A percentile compares a stretch with the other conserved stretches of the same genome.
phyloP scores from a whole-genome alignment of 2,113 vertebrate genomes.

The Sarotherodon lohbergeri region DNA sequence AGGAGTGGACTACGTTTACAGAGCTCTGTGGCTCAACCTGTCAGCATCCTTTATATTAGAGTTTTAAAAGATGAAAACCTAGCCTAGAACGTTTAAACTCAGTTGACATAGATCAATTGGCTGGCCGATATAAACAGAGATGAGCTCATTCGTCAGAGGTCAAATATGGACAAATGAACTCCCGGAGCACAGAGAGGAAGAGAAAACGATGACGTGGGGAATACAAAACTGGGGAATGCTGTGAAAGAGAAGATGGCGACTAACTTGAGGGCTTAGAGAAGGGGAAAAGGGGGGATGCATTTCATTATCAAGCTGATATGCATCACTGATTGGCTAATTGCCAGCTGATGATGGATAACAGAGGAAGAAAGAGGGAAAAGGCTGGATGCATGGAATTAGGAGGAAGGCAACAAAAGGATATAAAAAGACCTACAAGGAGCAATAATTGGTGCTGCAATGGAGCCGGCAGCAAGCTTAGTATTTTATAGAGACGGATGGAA shows the following conservation, averaged over 20 bases:
- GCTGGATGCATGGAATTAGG: neutral
- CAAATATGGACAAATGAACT: conserved; percentile 18
- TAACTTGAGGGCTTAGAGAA: neutral
- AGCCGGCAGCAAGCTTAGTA: neutral
- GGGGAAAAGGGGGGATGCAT: neutral
- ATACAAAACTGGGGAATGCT: neutral
- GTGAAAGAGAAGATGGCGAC: neutral
- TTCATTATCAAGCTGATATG: conserved; percentile 17
- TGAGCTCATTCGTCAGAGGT: conserved; percentile 16
- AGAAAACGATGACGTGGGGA: neutral
- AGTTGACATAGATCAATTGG: neutral
- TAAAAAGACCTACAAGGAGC: neutral
- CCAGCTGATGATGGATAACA: conserved; percentile 19
- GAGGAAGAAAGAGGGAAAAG: neutral
- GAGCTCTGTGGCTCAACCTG: neutral
- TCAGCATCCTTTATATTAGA: neutral
- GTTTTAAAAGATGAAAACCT: neutral
- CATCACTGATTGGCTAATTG: conserved; percentile 27
- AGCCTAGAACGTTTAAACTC: neutral
- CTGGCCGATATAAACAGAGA: neutral
- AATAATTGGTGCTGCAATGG: neutral
- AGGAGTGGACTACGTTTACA: neutral
- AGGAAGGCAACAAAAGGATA: conserved; percentile 3
- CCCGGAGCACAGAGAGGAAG: neutral
- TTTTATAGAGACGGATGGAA: neutral